Evolutionary conservation across 2,113 vertebrate genomes (phyloP), one percentile per base, ranked within the genome.

Genomic region (Chelonoidis abingdonii): DNA sequence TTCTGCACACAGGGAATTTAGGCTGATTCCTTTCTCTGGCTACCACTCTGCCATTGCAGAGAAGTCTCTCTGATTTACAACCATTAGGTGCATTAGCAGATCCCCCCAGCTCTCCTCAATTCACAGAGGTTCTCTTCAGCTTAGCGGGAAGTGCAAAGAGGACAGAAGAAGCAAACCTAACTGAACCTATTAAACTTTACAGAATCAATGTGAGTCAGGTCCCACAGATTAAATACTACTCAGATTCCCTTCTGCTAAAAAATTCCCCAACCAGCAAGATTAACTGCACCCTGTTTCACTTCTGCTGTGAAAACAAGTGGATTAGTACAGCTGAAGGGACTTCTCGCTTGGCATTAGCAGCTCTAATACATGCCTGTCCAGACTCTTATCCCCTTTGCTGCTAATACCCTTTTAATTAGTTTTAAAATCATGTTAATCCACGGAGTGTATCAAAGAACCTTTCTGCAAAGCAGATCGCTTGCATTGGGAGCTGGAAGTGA

Each of bases 331-430:
- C 29, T 7, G 38, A 6, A 10, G 16, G 83, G 75, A 41, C 22
- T 52, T 83, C 83, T 29, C 31, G 31, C 13, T 35, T 35, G n/a
- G 83, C 80, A 80, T 69, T 53, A 69, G 50, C 72, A 24, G 50
- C 50, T 80, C 38, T 69, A 41, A 8, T 52, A 38, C 24, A 3
- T 35, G 80, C 72, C 49, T 72, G 31, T 41, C 81, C 78, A 44
- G 56, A 69, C 38, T 79, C 56, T 8, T 19, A 88, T 56, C 41
- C 57, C 8, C 25, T 56, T 44, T 38, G 50, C 19, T 84, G 72
- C 57, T 92, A 84, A 88, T 88, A 44, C 81, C 56, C 50, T 92
- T 88, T 84, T 88, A 84, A 92, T 92, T 69, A 56, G 50, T 84
- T 84, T 92, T 38, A 69, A 84, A 92, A 65, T 85, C 84, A 90